Percentiles rank a stretch among this genome's conserved stretches.
Conservation (phyloP, 2,888 invertebrate genomes). For the Gonocerus acuteangulatus region DNA sequence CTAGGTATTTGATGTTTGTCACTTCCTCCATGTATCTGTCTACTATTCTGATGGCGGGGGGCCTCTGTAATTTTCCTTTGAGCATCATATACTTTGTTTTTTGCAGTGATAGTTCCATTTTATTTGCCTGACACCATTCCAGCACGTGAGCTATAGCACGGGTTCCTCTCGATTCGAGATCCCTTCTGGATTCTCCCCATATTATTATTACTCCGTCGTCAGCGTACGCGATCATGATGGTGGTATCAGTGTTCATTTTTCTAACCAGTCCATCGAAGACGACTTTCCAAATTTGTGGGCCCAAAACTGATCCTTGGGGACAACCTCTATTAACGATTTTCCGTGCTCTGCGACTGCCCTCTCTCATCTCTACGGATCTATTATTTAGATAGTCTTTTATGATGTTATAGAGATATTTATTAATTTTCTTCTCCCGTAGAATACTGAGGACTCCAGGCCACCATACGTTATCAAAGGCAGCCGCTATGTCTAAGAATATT, state of each 20-base stretch:
- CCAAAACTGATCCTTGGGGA: constrained; percentile 9
- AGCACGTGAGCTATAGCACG: background rate
- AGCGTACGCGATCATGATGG: background rate
- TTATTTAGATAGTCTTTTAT: background rate
- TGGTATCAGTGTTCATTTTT: background rate
- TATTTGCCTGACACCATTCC: constrained; percentile 1
- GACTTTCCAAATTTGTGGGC: background rate
- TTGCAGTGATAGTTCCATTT: constrained; percentile 7
- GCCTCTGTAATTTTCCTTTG: too few relatives aligned
- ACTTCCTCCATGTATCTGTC: background rate
- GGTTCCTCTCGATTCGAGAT: background rate
- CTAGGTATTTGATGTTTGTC: background rate
- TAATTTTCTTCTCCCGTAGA: background rate
- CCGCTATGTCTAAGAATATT: background rate
- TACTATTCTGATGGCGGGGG: too few relatives aligned
- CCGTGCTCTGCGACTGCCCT: background rate
- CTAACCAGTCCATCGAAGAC: background rate
- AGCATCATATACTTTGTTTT: constrained; percentile 18
- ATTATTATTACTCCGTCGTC: constrained; percentile 2
- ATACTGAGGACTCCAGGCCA: background rate
- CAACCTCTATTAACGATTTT: constrained; percentile 8
- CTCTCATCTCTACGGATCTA: background rate
- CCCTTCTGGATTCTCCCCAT: background rate
- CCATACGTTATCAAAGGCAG: background rate
- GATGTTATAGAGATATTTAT: background rate